Percentiles rank a stretch among this genome's conserved stretches.
Conservation (phyloP, 2,888 invertebrate genomes). For the Metallyticus violacea region DNA sequence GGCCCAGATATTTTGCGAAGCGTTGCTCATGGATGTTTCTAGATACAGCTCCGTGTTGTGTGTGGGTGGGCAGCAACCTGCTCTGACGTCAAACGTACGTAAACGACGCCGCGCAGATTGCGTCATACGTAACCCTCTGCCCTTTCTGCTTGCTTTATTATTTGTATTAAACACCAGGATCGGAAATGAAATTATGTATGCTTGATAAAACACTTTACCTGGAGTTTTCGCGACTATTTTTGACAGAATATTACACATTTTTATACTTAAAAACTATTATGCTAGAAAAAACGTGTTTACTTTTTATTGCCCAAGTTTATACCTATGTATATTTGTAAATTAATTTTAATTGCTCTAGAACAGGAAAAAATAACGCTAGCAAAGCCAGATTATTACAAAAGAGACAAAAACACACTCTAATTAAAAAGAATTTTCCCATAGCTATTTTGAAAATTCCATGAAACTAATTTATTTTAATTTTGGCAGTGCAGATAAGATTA, state of each 20-base stretch:
- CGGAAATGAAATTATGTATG: not conserved
- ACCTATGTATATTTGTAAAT: no score
- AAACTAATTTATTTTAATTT: no score
- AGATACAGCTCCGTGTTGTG: not conserved
- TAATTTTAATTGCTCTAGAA: no score
- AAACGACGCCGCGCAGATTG: not conserved
- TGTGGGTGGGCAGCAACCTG: not conserved
- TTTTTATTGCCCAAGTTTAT: no score
- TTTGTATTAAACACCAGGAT: not conserved
- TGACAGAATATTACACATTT: not conserved
- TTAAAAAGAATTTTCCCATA: no score
- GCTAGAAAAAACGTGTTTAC: not conserved
- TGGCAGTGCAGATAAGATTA: no score
- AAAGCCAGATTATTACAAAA: no score
- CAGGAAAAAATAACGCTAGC: no score
- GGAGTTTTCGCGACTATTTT: not conserved
- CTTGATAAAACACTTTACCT: not conserved
- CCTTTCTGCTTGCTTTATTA: not conserved
- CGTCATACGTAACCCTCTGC: conserved; percentile 9
- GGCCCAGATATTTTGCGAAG: no score
- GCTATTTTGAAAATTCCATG: no score
- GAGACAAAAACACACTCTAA: no score
- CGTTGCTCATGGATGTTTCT: not conserved
- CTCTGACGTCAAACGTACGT: conserved; percentile 2
- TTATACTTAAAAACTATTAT: not conserved